Percentiles rank a stretch among this genome's conserved stretches.
These are phyloP conservation scores for Cichlasoma orientale DNA, from an alignment of 2,797 vertebrate genomes.

Conservation along the genomic window DNA sequence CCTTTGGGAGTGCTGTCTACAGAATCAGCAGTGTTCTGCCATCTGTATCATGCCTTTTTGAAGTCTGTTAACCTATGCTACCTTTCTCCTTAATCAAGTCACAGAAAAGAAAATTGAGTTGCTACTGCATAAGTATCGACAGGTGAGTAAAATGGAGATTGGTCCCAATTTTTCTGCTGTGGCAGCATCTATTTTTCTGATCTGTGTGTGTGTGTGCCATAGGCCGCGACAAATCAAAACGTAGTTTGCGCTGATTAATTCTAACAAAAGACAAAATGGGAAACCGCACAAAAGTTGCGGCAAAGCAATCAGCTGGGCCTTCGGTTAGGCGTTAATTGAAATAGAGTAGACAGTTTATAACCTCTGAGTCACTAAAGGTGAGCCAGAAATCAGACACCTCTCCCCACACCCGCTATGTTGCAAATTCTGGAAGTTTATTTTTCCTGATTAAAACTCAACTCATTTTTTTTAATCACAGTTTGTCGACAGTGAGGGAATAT, in stretches of 20 bases:
- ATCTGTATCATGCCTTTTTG: not conserved
- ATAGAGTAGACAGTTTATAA: not conserved
- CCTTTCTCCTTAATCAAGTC: not conserved
- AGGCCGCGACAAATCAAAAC: not conserved
- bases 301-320: not conserved
- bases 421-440: not conserved
- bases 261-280: conserved; percentile 1
- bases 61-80: not conserved
- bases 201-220: not conserved
- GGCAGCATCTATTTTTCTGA: not conserved
- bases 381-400: not conserved
- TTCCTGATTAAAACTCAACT: not conserved
- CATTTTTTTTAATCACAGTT: not conserved
- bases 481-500: not conserved
- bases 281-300: not conserved
- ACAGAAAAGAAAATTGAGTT: not conserved
- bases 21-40: not conserved
- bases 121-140: not conserved
- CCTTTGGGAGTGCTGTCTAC: not conserved
- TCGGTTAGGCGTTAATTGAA: not conserved
- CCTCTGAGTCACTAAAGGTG: not conserved
- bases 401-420: not conserved
- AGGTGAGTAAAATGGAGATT: not conserved
- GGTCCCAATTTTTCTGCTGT: not conserved
- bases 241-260: not conserved